Base-by-base conservation (phyloP, 2,888 invertebrate genomes). In the Junonia oenone region DNA sequence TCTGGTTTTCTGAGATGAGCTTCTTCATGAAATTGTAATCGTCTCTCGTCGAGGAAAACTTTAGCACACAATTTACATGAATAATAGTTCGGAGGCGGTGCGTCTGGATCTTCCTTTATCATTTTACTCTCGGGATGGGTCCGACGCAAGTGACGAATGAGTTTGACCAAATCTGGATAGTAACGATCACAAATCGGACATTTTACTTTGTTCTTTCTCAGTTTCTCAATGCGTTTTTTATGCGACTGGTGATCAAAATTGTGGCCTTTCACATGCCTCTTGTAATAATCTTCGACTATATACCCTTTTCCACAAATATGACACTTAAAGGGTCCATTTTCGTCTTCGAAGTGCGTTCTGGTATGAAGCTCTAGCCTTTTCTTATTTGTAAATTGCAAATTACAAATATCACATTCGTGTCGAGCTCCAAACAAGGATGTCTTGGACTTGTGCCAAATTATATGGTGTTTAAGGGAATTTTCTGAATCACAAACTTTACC, bases 111-210 rank as follows among this genome's bases (percentile, higher is more conserved):
- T 4, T 73, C 65, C 59, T 91, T 91, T n/a, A 91, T 83, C 90
- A 91, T 90, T 65, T 90, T 90, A 63, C 86, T 87, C 64, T 90
- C 87, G 0, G 91, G 91, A 59, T 91, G 91, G 17, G 83, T 83
- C 15, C 83, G 73, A 6, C 81, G 72, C 60, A 91, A 63, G 54
- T 91, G 91, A 0, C 90, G 76, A 49, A 90, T 88, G n/a, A 91
- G 76, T 59, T 83, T 83, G n/a, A 78, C 71, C 49, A 86, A 61
- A 55, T 88, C 83, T 0, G 88, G 81, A 52, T 90, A 91, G 65
- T 70, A 83, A 8, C 85, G 76, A 1, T 76, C 68, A 57, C 91
- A 91, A 50, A 90, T 87, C 0, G 90, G 90, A 62, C 91, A 91
- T 61, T 86, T 87, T 0, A 87, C 84, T 62, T 87, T 88, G 45